These are phyloP conservation scores for Antennarius striatus DNA, from an alignment of 2,113 vertebrate species.

Conservation along the genomic window DNA sequence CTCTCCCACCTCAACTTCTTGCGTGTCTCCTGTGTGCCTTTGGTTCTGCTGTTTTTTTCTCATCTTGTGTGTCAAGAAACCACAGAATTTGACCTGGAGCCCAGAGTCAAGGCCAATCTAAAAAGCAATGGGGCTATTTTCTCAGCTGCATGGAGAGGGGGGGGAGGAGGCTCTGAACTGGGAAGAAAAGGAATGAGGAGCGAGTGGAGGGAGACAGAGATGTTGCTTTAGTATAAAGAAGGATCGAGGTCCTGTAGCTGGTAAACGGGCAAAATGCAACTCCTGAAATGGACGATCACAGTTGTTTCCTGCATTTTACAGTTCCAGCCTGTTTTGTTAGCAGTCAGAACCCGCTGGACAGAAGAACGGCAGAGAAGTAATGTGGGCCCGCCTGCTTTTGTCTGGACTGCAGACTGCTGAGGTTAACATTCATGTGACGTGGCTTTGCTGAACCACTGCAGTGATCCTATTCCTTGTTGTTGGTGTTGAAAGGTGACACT, in stretches of 20 bases:
- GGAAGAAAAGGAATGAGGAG: conserved; percentile 30
- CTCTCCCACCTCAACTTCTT: background rate
- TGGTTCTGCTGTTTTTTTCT: conserved; percentile 35
- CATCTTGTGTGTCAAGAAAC: conserved; percentile 68
- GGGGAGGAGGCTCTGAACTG: conserved; percentile 37
- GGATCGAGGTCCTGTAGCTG: background rate
- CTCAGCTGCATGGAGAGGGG: conserved; percentile 71
- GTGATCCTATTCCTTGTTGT: too few relatives aligned
- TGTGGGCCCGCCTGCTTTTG: too few relatives aligned
- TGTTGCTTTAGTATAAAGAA: conserved; percentile 16
- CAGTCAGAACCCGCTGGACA: too few relatives aligned
- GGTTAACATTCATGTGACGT: too few relatives aligned
- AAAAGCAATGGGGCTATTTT: conserved; percentile 69
- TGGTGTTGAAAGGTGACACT: too few relatives aligned
- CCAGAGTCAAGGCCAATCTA: conserved; percentile 64
- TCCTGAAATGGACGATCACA: too few relatives aligned
- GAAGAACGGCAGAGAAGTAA: too few relatives aligned
- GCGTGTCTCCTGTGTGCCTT: conserved; percentile 29
- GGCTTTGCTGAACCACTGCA: too few relatives aligned
- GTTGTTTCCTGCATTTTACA: too few relatives aligned
- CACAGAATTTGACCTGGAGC: conserved; percentile 69
- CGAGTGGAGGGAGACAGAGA: conserved; percentile 33
- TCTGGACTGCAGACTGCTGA: too few relatives aligned
- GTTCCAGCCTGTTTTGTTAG: too few relatives aligned
- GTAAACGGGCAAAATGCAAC: too few relatives aligned